Conservation (phyloP, 2,888 invertebrate species). For the Sphinx pinastri region DNA sequence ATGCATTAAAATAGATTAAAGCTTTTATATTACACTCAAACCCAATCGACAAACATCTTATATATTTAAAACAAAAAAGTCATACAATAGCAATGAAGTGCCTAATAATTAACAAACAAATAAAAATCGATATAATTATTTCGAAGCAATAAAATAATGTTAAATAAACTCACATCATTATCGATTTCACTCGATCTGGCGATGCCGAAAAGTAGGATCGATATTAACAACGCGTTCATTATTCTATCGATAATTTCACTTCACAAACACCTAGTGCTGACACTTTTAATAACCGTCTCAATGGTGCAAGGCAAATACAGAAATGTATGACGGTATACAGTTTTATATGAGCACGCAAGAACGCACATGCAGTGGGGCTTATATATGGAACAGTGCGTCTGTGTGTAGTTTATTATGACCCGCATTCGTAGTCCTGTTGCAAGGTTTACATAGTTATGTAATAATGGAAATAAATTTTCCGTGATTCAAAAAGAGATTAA, state of each 20-base stretch:
- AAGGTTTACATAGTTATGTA: not conserved
- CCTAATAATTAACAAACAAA: too few relatives aligned
- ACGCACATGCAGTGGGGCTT: slow-evolving; percentile 65
- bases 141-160: not conserved
- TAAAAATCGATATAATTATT: too few relatives aligned
- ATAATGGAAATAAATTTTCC: too few relatives aligned
- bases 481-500: too few relatives aligned
- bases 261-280: slow-evolving; percentile 59
- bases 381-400: slow-evolving; percentile 13
- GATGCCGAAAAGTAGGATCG: slow-evolving; percentile 72
- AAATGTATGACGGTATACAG: slow-evolving; percentile 54
- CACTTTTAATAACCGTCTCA: slow-evolving; percentile 39
- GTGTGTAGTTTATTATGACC: slow-evolving; percentile 1
- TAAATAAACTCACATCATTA: slow-evolving; percentile 61
- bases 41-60: not conserved
- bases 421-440: not conserved
- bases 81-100: not conserved
- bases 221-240: slow-evolving; percentile 71
- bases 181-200: slow-evolving; percentile 68
- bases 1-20: too few relatives aligned
- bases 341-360: slow-evolving; percentile 71
- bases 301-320: slow-evolving; percentile 68
- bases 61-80: not conserved
- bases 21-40: too few relatives aligned
- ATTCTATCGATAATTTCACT: slow-evolving; percentile 57